Evolutionary conservation across 1,140 invertebrate species (phyloP).

Genomic region (Bradysia coprophila): DNA sequence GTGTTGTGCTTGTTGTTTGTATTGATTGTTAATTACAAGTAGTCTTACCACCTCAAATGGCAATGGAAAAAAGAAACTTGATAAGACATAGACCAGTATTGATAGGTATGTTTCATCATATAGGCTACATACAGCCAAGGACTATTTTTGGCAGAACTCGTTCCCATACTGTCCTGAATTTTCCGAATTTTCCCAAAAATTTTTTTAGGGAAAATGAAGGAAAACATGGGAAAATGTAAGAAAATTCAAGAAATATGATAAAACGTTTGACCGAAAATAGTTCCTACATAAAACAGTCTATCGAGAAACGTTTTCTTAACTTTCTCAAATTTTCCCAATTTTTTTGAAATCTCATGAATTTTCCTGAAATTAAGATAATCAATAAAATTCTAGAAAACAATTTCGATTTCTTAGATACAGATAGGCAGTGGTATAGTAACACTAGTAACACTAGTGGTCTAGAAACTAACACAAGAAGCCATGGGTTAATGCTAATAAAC

Average conservation of each 20-base stretch:
- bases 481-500: no score
- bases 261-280: no score
- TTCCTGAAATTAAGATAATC: neutral
- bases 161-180: neutral
- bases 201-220: neutral
- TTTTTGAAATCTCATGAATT: neutral
- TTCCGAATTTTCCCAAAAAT: neutral
- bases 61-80: neutral
- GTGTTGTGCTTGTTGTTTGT: no score
- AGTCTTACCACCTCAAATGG: neutral
- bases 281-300: no score
- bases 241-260: neutral
- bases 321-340: neutral
- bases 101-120: no score
- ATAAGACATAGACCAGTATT: neutral
- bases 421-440: neutral
- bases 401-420: neutral
- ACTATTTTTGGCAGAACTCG: no score
- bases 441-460: no score
- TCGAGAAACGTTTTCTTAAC: neutral
- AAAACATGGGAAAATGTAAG: neutral
- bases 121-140: no score
- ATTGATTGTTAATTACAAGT: neutral
- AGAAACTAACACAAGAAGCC: no score
- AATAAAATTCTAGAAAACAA: neutral